Conservation (phyloP, 2,113 vertebrate genomes). For the Erpornis zantholeuca region DNA sequence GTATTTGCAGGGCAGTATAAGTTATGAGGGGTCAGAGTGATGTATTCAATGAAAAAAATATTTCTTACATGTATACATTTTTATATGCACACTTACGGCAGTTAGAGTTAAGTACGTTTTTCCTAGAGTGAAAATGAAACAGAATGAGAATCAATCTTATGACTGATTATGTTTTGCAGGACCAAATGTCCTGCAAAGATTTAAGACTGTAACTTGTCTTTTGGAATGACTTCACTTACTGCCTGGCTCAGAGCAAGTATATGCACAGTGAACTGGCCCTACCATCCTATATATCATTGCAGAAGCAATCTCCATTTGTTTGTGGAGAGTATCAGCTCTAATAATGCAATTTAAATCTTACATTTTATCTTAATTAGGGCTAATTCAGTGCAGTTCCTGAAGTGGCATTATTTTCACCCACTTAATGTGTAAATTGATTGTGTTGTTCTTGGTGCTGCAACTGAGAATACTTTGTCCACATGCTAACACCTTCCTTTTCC, state of each 20-base stretch:
- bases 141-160: neutral
- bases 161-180: neutral
- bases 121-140: neutral
- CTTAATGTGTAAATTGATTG: neutral
- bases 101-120: neutral
- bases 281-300: neutral
- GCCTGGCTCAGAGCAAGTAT: neutral
- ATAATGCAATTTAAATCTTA: neutral
- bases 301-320: neutral
- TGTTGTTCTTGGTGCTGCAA: neutral
- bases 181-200: neutral
- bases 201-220: neutral
- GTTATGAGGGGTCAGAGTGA: neutral
- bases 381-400: neutral
- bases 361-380: neutral
- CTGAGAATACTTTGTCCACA: neutral
- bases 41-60: neutral
- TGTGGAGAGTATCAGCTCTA: neutral
- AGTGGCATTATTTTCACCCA: neutral
- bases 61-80: neutral
- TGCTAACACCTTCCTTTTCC: slow-evolving; percentile 16
- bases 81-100: neutral
- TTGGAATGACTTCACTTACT: neutral
- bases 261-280: neutral
- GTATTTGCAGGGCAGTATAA: neutral